phyloP scores from a whole-genome alignment of 2,797 vertebrate species.

The Alca torda region DNA sequence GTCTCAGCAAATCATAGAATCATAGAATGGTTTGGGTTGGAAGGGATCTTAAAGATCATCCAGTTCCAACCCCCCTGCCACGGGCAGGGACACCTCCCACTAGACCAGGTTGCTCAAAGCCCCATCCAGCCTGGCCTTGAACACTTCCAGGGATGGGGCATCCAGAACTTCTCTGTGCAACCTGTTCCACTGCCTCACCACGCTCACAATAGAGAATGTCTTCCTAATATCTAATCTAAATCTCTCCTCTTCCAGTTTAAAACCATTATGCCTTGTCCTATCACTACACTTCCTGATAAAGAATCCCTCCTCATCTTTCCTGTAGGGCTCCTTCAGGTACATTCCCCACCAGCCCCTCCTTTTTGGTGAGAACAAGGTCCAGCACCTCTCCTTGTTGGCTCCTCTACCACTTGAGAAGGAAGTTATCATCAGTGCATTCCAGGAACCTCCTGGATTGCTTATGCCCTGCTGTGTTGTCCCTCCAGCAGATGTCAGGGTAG shows the following conservation, averaged over 20 bases:
- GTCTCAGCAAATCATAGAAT: not conserved
- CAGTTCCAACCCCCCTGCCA: not conserved
- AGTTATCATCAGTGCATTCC: not conserved
- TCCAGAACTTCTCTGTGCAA: not conserved
- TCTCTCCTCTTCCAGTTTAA: not conserved
- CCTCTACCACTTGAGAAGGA: not conserved
- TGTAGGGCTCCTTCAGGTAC: not conserved
- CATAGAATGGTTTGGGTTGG: not conserved
- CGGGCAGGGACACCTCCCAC: not conserved
- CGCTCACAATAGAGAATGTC: not conserved
- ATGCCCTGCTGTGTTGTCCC: not conserved
- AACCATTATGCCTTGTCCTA: not conserved
- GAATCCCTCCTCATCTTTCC: not conserved
- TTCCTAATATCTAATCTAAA: not conserved
- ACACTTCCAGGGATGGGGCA: not conserved
- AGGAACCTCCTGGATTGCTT: not conserved
- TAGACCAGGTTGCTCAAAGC: not conserved
- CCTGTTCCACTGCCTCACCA: not conserved
- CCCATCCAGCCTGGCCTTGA: not conserved
- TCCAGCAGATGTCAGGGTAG: not conserved
- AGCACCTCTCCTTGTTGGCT: not conserved
- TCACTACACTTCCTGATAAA: not conserved
- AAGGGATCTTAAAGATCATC: not conserved
- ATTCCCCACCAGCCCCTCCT: not conserved
- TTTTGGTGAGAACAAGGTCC: not conserved